phyloP scores from a whole-genome alignment of 1,140 invertebrate species.

The Tetramorium alpestre region DNA sequence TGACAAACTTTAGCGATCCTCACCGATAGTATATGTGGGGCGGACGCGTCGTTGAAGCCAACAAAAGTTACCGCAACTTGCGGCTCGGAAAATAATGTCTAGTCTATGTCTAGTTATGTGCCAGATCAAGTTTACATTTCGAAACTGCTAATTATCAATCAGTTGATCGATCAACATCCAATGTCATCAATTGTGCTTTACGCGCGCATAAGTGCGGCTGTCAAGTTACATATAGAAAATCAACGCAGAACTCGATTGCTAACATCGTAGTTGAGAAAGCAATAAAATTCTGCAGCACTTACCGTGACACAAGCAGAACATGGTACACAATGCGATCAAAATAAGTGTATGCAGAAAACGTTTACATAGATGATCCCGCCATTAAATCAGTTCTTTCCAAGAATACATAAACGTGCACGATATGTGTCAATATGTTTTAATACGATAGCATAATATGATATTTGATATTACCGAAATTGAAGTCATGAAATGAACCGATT shows the following conservation, averaged over 20 bases:
- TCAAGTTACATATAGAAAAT: neutral
- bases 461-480: neutral
- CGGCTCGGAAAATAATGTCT: neutral
- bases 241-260: neutral
- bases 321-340: constrained; percentile 34
- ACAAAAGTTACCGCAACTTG: neutral
- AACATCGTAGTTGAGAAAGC: neutral
- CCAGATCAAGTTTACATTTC: constrained; percentile 23
- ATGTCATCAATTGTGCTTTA: constrained; percentile 43
- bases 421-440: neutral
- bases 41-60: neutral
- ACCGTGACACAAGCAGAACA: constrained; percentile 53
- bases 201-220: constrained; percentile 38
- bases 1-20: constrained; percentile 13
- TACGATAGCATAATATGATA: neutral
- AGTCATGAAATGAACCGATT: constrained; percentile 24
- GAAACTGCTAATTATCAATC: constrained; percentile 1
- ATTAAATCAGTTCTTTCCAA: constrained; percentile 10
- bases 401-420: neutral
- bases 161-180: neutral
- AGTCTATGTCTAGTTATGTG: neutral
- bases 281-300: constrained; percentile 54
- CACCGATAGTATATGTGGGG: neutral
- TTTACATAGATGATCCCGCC: neutral
- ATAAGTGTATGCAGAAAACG: neutral